A percentile compares a stretch with the other conserved stretches of the same genome.
These are phyloP conservation scores for Tympanoctomys barrerae DNA, from an alignment of 2,797 vertebrate species.

Conservation along the genomic window DNA sequence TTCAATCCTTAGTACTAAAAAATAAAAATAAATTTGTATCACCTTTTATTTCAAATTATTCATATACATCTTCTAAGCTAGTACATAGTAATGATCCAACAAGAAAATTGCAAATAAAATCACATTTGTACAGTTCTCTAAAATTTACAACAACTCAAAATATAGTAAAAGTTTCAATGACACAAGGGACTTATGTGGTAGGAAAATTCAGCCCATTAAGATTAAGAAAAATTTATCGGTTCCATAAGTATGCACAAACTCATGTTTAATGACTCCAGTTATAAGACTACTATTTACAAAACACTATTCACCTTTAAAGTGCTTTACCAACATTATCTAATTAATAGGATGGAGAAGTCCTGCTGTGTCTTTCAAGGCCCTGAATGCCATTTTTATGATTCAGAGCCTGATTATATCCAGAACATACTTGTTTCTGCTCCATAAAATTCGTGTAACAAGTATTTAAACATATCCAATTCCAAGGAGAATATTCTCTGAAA, in stretches of 20 bases:
- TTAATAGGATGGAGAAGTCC: slow-evolving; percentile 39
- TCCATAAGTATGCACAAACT: not conserved
- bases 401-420: slow-evolving; percentile 39
- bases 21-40: not conserved
- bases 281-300: not conserved
- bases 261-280: not conserved
- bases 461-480: slow-evolving; percentile 41
- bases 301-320: not conserved
- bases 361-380: slow-evolving; percentile 53
- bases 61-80: slow-evolving; percentile 18
- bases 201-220: slow-evolving; percentile 41
- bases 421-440: slow-evolving; percentile 38
- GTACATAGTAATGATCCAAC: not conserved
- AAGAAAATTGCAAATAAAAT: not conserved
- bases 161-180: not conserved
- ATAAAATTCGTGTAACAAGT: slow-evolving; percentile 17
- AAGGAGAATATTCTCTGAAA: not conserved
- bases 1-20: too few species aligned
- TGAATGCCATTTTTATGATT: slow-evolving; percentile 4
- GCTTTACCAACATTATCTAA: not conserved
- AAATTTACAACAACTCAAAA: slow-evolving; percentile 40
- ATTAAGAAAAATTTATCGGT: not conserved
- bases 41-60: slow-evolving; percentile 53
- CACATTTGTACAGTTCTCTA: not conserved
- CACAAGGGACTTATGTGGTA: not conserved